A percentile compares a stretch with the other conserved stretches of the same genome.
phyloP scores from a whole-genome alignment of 1,140 invertebrate genomes.

The Lucilia sericata region DNA sequence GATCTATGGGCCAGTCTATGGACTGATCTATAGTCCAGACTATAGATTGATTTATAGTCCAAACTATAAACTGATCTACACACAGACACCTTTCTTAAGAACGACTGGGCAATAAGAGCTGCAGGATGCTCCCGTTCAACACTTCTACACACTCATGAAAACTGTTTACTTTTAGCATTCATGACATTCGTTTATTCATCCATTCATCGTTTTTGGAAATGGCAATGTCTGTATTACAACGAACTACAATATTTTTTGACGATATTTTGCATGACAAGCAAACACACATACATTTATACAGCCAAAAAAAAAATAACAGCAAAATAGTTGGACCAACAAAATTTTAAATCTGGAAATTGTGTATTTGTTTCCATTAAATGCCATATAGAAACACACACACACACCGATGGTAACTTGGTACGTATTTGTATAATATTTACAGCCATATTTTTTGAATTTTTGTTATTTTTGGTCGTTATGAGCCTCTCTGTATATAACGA shows the following conservation, averaged over 20 bases:
- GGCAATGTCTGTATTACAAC: no score
- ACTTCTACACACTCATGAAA: background rate
- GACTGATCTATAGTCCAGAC: no score
- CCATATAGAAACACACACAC: background rate
- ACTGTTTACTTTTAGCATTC: background rate
- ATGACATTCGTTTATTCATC: background rate
- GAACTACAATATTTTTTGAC: background rate
- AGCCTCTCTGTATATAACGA: slow-evolving; percentile 3
- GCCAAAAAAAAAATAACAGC: no score
- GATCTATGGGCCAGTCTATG: no score
- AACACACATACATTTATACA: no score
- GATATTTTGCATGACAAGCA: background rate
- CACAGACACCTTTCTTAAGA: no score
- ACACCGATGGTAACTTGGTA: background rate
- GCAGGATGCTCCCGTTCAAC: background rate
- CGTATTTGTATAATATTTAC: background rate
- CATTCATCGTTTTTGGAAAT: no score
- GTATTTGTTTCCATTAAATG: background rate
- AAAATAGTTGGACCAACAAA: background rate
- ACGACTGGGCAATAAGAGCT: no score
- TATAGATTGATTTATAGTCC: no score
- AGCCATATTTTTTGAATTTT: background rate
- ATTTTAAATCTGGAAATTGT: slow-evolving; percentile 2
- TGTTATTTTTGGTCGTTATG: background rate
- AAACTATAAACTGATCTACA: no score